phyloP scores from a whole-genome alignment of 2,888 invertebrate genomes.

The Hedychridium roseum region DNA sequence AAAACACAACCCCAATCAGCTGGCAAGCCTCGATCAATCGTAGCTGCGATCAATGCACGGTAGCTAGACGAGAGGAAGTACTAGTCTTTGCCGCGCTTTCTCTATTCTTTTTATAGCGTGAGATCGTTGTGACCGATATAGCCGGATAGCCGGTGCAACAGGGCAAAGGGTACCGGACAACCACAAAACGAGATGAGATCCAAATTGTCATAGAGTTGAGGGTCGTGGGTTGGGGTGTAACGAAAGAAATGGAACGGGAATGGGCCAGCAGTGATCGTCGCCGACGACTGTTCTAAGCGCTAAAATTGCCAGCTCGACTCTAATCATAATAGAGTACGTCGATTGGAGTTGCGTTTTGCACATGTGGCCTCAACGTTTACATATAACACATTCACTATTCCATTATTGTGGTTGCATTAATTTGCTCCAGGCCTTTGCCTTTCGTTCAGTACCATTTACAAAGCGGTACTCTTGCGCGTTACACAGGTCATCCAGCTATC shows the following conservation, averaged over 20 bases:
- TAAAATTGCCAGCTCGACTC: conserved; percentile 58
- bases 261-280: too few species aligned
- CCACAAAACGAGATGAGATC: too few species aligned
- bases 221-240: too few species aligned
- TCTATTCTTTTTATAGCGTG: not conserved
- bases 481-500: conserved; percentile 13
- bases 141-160: conserved; percentile 63
- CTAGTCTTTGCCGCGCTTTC: not conserved
- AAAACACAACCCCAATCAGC: conserved; percentile 64
- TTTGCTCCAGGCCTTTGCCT: conserved; percentile 61
- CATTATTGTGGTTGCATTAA: conserved; percentile 60
- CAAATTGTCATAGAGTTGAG: too few species aligned
- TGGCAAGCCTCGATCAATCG: conserved; percentile 53
- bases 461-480: conserved; percentile 4
- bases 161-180: conserved; percentile 47
- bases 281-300: too few species aligned
- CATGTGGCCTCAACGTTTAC: conserved; percentile 30
- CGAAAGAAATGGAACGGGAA: too few species aligned
- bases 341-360: conserved; percentile 62
- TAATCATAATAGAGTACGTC: conserved; percentile 45
- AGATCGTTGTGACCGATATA: conserved; percentile 38
- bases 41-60: too few species aligned
- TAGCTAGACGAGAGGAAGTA: too few species aligned
- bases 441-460: conserved; percentile 15
- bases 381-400: conserved; percentile 30